Percentiles rank a stretch among this genome's conserved stretches.
phyloP scores from a whole-genome alignment of 37 sponge, comb jelly and placozoan genomes.

The Eunapius fragilis region DNA sequence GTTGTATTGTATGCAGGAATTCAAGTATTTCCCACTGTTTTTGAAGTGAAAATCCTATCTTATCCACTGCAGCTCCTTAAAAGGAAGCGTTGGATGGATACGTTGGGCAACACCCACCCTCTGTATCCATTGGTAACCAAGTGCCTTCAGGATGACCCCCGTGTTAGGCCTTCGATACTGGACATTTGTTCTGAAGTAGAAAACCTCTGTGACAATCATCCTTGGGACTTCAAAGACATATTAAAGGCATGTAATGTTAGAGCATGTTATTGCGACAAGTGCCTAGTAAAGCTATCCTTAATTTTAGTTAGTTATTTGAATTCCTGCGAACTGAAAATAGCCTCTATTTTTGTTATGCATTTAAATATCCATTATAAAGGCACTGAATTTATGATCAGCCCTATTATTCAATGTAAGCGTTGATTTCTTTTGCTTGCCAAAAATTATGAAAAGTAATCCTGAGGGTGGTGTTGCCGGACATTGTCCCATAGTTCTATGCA shows the following conservation, averaged over 20 bases:
- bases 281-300: no score
- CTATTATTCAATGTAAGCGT: no score
- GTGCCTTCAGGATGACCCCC: neutral
- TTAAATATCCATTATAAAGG: no score
- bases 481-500: no score
- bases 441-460: no score
- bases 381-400: no score
- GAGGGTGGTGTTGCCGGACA: no score
- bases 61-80: neutral
- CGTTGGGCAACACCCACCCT: neutral
- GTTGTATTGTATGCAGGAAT: neutral
- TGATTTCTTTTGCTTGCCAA: no score
- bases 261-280: no score
- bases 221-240: neutral
- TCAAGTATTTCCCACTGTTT: slow-evolving; percentile 1
- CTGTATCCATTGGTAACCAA: neutral
- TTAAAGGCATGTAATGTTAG: neutral
- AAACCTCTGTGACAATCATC: neutral
- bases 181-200: neutral
- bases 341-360: no score
- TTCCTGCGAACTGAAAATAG: no score
- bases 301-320: no score
- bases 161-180: neutral
- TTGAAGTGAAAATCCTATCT: neutral
- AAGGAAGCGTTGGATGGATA: neutral